Conservation (phyloP, 2,888 invertebrate species). For the Timema cristinae region DNA sequence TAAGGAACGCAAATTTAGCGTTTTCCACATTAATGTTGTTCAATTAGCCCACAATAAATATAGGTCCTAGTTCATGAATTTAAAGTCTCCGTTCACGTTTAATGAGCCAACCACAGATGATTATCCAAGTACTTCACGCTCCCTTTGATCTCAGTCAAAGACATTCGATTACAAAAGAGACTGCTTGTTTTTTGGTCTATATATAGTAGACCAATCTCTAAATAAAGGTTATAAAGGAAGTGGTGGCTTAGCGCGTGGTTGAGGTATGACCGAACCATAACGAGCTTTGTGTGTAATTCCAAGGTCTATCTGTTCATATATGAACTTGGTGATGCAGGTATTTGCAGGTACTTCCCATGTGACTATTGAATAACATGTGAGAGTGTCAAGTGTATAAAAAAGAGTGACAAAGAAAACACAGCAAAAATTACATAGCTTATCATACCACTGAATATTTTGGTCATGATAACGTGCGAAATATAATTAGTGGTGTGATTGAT, state of each 20-base stretch:
- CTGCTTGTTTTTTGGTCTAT: too few relatives aligned
- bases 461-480: neutral
- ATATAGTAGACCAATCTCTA: neutral
- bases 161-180: too few relatives aligned
- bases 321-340: neutral
- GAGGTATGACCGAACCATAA: neutral
- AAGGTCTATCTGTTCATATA: neutral
- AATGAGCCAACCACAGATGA: too few relatives aligned
- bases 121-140: too few relatives aligned
- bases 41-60: too few relatives aligned
- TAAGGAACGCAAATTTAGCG: too few relatives aligned
- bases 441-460: neutral
- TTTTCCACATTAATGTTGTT: too few relatives aligned
- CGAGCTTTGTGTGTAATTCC: neutral
- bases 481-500: neutral
- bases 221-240: neutral
- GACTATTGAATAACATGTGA: too few relatives aligned
- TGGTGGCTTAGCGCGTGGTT: neutral
- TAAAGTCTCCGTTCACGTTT: too few relatives aligned
- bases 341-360: too few relatives aligned
- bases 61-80: too few relatives aligned
- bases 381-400: neutral
- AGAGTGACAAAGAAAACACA: neutral
- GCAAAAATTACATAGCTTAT: neutral
- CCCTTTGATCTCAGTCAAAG: too few relatives aligned